phyloP scores from a whole-genome alignment of 2,797 vertebrate genomes.

The Emydoidea blandingii region DNA sequence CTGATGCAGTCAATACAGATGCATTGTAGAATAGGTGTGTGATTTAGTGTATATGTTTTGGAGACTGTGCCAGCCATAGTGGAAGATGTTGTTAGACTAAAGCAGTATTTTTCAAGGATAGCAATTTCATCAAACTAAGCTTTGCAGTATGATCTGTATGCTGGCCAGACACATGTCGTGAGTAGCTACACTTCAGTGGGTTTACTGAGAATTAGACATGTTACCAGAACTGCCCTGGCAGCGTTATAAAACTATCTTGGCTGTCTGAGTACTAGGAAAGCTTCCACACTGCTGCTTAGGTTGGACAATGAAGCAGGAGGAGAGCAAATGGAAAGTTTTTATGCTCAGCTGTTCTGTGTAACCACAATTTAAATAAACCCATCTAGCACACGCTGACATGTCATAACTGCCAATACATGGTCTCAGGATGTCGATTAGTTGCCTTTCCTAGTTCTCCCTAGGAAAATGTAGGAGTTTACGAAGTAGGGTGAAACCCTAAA shows the following conservation, averaged over 20 bases:
- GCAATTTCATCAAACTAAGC: neutral
- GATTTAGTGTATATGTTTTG: neutral
- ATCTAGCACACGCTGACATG: constrained; percentile 23
- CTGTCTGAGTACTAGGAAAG: neutral
- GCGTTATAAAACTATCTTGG: neutral
- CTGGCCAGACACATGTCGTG: neutral
- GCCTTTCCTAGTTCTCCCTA: neutral
- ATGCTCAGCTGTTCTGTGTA: constrained; percentile 33
- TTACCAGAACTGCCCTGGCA: neutral
- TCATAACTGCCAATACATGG: constrained; percentile 33
- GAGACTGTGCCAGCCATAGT: neutral
- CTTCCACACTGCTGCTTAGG: constrained; percentile 28
- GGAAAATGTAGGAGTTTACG: neutral
- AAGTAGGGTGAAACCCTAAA: neutral
- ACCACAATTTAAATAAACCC: constrained; percentile 54
- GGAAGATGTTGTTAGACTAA: neutral
- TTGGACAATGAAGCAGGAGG: neutral
- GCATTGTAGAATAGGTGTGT: neutral
- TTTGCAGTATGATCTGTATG: neutral
- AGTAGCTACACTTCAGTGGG: neutral
- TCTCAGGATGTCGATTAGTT: constrained; percentile 7
- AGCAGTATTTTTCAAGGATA: neutral
- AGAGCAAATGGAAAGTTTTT: constrained; percentile 44
- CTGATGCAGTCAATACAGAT: neutral
- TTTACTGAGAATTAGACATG: neutral